Base-by-base conservation (phyloP, 2,888 invertebrate species). In the Sphaerophoria taeniata region DNA sequence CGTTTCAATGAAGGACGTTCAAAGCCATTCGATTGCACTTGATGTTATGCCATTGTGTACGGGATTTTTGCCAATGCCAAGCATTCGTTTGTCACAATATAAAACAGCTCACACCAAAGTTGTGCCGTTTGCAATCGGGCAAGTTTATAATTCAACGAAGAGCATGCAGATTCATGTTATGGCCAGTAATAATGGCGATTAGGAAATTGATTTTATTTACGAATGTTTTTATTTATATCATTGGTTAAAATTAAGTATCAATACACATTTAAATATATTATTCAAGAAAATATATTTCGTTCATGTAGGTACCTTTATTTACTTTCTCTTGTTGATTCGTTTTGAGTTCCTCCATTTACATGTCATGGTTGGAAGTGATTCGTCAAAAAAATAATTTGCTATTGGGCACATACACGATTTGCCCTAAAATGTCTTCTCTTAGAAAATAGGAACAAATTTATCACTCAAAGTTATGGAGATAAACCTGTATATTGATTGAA, bases 41-140 rank as follows among this genome's bases (percentile, higher is more conserved):
- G 98, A 98, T 89, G 97, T 98, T 45, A 97, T 98, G 96, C 98
- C 98, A 3, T 92, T 98, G n/a, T 95, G 95, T 31, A 96, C 97
- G 31, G 98, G 98, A 24, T 97, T 96, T 91, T 93, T 98, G 87
- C 98, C 98, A 7, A 93, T 98, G 88, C 98, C 98, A 4, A 94
- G 96, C 69, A 96, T 98, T 78, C 93, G 97, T 69, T 93, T 98
- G 39, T 97, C 97, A 4, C 97, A 97, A 89, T 98, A 98, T 92
- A 96, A 97, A 89, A 96, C 97, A 1, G 96, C 96, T 36, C 96
- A 96, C 89, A 97, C 97, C 0, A 94, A 97, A 81, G 92, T 97
- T 71, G 97, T 97, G 90, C 97, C 97, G 0, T 98, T 98, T 92
- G 95, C 96, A 90, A 95, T 96, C 0, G 98, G 98, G 0, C 98